A percentile compares a stretch with the other conserved stretches of the same genome.
Evolutionary conservation across 2,113 vertebrate species (phyloP).

Genomic region (Orycteropus afer): DNA sequence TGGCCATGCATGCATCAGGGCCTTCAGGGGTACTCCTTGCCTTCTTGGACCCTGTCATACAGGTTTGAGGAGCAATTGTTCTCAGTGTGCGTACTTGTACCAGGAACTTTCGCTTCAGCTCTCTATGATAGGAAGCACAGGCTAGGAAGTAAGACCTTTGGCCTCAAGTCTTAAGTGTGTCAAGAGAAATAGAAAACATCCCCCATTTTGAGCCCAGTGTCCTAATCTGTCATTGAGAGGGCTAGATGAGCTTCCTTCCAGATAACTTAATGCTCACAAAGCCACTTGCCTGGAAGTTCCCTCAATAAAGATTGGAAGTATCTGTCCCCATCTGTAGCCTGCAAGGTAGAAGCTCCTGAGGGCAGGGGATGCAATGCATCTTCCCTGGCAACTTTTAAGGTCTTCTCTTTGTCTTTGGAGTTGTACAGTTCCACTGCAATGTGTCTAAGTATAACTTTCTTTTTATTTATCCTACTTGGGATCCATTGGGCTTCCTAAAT

Average conservation of each 20-base stretch:
- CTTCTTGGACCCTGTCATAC: not conserved
- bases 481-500: not conserved
- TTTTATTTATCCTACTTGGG: slow-evolving; percentile 15
- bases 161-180: not conserved
- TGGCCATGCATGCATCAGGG: too few relatives aligned
- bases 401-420: not conserved
- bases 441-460: not conserved
- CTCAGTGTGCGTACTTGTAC: not conserved
- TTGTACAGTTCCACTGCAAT: not conserved
- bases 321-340: not conserved
- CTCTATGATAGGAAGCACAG: not conserved
- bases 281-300: not conserved
- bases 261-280: not conserved
- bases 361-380: too few relatives aligned
- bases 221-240: not conserved
- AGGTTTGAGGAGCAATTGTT: not conserved
- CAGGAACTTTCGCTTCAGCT: not conserved
- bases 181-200: not conserved
- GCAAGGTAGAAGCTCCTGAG: not conserved
- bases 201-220: not conserved
- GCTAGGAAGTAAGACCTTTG: not conserved
- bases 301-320: not conserved
- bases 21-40: not conserved
- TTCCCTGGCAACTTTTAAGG: not conserved
- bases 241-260: not conserved